Evolutionary conservation across 1,140 invertebrate species (phyloP).

Genomic region (Cotesia vestalis): DNA sequence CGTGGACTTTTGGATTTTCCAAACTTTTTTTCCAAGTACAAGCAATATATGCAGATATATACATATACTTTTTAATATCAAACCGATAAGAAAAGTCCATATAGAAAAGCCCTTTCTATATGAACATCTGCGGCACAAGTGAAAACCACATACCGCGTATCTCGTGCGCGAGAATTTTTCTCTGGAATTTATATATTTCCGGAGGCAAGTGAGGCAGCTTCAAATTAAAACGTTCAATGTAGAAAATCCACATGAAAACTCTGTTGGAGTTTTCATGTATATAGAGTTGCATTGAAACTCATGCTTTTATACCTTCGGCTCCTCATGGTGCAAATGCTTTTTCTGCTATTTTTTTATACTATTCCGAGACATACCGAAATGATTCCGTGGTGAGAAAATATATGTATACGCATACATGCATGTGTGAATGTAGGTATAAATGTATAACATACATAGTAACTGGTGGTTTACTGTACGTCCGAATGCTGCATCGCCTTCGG

Average conservation of each 20-base stretch:
- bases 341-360: not conserved
- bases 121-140: not conserved
- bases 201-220: conserved; percentile 10
- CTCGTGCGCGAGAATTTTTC: not conserved
- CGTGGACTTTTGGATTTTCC: too few species aligned
- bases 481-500: conserved; percentile 11
- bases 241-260: conserved; percentile 14
- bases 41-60: too few species aligned
- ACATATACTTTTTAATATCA: too few species aligned
- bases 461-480: not conserved
- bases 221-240: conserved; percentile 20
- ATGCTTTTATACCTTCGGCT: not conserved
- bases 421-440: too few species aligned
- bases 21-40: too few species aligned
- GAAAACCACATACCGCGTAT: not conserved
- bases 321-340: not conserved
- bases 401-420: too few species aligned
- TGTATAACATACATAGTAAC: too few species aligned
- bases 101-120: not conserved
- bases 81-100: too few species aligned
- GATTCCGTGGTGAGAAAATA: not conserved
- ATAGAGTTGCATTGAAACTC: conserved; percentile 1
- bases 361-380: not conserved
- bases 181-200: not conserved
- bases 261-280: not conserved